Percentiles rank a stretch among this genome's conserved stretches.
These are phyloP conservation scores for Hoplostethus mediterraneus DNA, from an alignment of 2,797 vertebrate species.

Conservation along the genomic window DNA sequence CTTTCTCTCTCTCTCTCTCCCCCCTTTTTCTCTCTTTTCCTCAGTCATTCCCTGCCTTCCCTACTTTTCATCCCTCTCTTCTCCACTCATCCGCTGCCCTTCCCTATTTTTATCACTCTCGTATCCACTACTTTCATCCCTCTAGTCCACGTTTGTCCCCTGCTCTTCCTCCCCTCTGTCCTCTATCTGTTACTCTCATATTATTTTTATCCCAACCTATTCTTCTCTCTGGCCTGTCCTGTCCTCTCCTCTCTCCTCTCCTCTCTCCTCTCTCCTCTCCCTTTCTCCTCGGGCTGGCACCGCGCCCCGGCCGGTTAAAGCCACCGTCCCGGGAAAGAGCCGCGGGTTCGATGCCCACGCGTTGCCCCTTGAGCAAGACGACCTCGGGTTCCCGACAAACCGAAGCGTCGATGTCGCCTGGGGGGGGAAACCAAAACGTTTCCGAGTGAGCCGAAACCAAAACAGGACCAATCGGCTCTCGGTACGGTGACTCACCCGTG, in stretches of 20 bases:
- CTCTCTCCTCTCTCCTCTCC: constrained; percentile 45
- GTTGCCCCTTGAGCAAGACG: too few species aligned
- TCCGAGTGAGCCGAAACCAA: too few species aligned
- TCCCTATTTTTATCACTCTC: constrained; percentile 73
- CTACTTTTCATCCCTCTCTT: constrained; percentile 74
- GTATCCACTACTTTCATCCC: constrained; percentile 65
- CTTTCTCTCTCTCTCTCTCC: constrained; percentile 58
- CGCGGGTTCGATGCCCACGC: neutral
- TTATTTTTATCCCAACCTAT: constrained; percentile 76
- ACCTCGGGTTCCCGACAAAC: too few species aligned
- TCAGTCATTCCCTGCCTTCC: constrained; percentile 69
- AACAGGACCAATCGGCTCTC: too few species aligned
- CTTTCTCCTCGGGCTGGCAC: constrained; percentile 47
- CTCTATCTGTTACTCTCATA: constrained; percentile 69
- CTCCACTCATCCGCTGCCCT: constrained; percentile 53
- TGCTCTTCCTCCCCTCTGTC: constrained; percentile 57
- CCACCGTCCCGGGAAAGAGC: constrained; percentile 41
- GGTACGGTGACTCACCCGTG: too few species aligned
- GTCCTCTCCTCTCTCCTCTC: constrained; percentile 53
- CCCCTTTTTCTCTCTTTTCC: constrained; percentile 39
- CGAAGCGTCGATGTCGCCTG: too few species aligned
- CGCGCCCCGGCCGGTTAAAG: constrained; percentile 7
- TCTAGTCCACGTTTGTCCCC: constrained; percentile 63
- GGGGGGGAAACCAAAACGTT: too few species aligned
- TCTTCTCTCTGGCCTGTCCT: constrained; percentile 70